phyloP scores from a whole-genome alignment of 2,113 vertebrate species.

The Cinclus cinclus region DNA sequence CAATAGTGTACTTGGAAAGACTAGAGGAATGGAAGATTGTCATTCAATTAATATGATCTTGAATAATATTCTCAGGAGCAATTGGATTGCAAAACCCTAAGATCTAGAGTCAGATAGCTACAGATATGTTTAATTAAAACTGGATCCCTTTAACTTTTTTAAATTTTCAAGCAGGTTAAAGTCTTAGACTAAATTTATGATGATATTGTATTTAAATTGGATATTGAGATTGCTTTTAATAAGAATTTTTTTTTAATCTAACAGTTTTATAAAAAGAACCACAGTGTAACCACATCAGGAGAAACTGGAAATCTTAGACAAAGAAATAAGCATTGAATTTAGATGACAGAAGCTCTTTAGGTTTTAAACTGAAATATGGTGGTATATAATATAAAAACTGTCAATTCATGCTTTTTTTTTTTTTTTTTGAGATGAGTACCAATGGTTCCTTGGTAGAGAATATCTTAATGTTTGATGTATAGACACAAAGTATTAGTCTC shows the following conservation, averaged over 20 bases:
- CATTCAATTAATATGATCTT: constrained; percentile 66
- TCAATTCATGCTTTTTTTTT: background rate
- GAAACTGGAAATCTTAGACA: background rate
- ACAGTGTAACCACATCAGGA: background rate
- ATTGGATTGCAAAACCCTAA: constrained; percentile 53
- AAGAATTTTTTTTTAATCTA: background rate
- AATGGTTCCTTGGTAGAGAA: background rate
- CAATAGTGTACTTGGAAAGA: constrained; percentile 51
- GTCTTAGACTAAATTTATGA: constrained; percentile 59
- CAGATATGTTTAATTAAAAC: constrained; percentile 74
- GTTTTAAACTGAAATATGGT: background rate
- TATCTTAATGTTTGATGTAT: background rate
- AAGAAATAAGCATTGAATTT: constrained; percentile 11
- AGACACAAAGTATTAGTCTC: background rate
- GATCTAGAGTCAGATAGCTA: constrained; percentile 63
- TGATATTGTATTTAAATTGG: constrained; percentile 63
- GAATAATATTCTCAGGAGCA: constrained; percentile 66
- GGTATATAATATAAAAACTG: background rate
- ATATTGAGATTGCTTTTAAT: constrained; percentile 41
- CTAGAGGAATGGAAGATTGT: constrained; percentile 59
- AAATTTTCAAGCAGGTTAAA: constrained; percentile 66
- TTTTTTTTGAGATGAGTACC: background rate
- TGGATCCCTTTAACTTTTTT: constrained; percentile 71
- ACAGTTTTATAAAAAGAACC: background rate
- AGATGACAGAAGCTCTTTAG: background rate